Percentiles rank a stretch among this genome's conserved stretches.
Evolutionary conservation across 2,888 invertebrate species (phyloP).

Genomic region (Calliopum simillimum): DNA sequence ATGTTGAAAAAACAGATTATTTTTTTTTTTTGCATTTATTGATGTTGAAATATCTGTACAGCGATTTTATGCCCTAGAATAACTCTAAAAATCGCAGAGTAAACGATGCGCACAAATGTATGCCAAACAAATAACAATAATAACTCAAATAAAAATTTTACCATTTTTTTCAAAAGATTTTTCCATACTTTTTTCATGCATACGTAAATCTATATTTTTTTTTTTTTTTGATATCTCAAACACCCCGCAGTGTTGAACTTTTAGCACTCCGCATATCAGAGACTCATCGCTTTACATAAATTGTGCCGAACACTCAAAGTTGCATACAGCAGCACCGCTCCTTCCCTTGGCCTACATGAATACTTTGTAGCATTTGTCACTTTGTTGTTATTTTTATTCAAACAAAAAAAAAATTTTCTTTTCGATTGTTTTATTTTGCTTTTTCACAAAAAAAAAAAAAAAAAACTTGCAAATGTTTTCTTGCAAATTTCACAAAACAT

Average conservation of each 20-base stretch:
- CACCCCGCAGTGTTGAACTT: slow-evolving; percentile 37
- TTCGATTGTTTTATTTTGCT: background rate
- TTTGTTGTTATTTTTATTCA: background rate
- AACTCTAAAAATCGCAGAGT: background rate
- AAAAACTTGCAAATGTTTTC: slow-evolving; percentile 15
- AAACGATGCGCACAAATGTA: slow-evolving; percentile 15
- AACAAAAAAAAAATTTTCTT: background rate
- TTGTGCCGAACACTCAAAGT: slow-evolving; percentile 30
- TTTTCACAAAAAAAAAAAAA: too few species aligned
- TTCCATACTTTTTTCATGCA: too few species aligned
- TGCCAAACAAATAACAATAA: slow-evolving; percentile 40
- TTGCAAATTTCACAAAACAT: slow-evolving; percentile 19
- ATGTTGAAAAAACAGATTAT: too few species aligned
- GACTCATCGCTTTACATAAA: slow-evolving; percentile 15
- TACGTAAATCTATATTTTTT: too few species aligned
- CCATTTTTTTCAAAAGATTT: slow-evolving; percentile 9
- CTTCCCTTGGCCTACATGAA: background rate
- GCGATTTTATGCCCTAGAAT: background rate
- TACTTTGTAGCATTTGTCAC: slow-evolving; percentile 7
- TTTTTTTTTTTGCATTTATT: too few species aligned
- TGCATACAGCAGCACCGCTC: slow-evolving; percentile 21
- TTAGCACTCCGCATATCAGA: slow-evolving; percentile 31
- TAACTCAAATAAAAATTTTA: slow-evolving; percentile 40
- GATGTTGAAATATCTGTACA: too few species aligned
- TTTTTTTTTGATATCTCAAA: slow-evolving; percentile 15